These are phyloP conservation scores for Eupithecia tripunctaria DNA, from an alignment of 2,888 invertebrate species.

Conservation along the genomic window DNA sequence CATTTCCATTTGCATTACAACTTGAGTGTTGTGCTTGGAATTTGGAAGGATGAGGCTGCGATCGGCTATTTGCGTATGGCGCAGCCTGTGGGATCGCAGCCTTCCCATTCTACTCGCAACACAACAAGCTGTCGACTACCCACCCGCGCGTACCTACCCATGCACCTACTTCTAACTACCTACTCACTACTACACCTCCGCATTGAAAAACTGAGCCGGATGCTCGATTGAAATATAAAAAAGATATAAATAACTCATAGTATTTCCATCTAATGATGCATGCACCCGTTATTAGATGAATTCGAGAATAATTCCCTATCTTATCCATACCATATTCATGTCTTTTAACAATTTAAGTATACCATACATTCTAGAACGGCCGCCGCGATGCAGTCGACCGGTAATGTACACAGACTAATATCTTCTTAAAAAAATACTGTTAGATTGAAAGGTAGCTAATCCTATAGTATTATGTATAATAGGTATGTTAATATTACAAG, in stretches of 20 bases:
- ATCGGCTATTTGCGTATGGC: conserved; percentile 23
- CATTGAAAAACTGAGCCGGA: conserved; percentile 79
- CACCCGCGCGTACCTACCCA: conserved; percentile 45
- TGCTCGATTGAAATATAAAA: conserved; percentile 83
- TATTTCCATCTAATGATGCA: conserved; percentile 78
- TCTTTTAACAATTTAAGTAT: conserved; percentile 82
- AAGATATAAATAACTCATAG: conserved; percentile 84
- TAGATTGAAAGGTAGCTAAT: conserved; percentile 84
- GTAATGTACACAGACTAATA: conserved; percentile 84
- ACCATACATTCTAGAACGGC: conserved; percentile 78
- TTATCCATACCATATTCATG: conserved; percentile 75
- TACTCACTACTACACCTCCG: conserved; percentile 51
- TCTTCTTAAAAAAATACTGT: conserved; percentile 85
- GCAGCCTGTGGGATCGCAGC: conserved; percentile 21
- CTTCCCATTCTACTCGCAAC: conserved; percentile 35
- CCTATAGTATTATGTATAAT: conserved; percentile 81
- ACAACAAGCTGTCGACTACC: conserved; percentile 56
- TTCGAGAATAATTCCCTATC: conserved; percentile 81
- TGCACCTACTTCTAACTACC: conserved; percentile 55
- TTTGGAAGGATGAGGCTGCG: conserved; percentile 40
- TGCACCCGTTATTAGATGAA: conserved; percentile 83
- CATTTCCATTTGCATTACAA: conserved; percentile 73
- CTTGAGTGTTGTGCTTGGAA: conserved; percentile 76
- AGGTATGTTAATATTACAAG: conserved; percentile 71
- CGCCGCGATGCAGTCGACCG: conserved; percentile 72